Base-by-base conservation (phyloP, 2,888 invertebrate species). In the Drosophila pseudotakahashii region DNA sequence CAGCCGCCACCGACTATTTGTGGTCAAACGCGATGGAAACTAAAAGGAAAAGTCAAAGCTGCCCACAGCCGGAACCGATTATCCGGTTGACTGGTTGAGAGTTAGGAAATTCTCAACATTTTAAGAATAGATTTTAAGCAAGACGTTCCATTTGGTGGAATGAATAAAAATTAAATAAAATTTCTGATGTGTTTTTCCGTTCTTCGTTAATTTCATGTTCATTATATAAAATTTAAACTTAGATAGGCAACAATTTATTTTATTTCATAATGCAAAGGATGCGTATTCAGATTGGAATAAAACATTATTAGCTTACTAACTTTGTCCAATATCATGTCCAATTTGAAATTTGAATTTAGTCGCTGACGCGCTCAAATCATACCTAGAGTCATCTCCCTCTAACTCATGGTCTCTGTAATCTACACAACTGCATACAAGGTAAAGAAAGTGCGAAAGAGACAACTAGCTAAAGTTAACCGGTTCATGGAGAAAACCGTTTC, bases 61-160 rank as follows among this genome's bases (percentile, higher is more conserved):
- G 74, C 14, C 61, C 57, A 61, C 55, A 57, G 48, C 72, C 83
- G 86, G 76, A 81, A 82, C 78, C 64, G 53, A 76, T 80, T 81
- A 73, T 73, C 57, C 60, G 76, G 66, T 61, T 82, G 83, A 79
- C 67, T 79, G 77, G 7, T 58, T 48, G 32, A 7, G 16, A 10
- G 61, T 85, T 85, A 67, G 23, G 52, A 72, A 82, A 84, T 73
- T 47, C 54, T 51, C 60, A 45, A 45, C 50, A 26, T 37, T 37
- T 45, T 60, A 16, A 16, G 26, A 47, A 32, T 32, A 47, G 14
- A 32, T 30, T 30, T 2, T n/a, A 7, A 7, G 11, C 42, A 6
- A 26, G 7, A 1, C 26, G 26, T 0, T 26, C 7, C 30, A 30
- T 30, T 7, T 7, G 41, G 7, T 10, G 19, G 19, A 19, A 19